phyloP scores from a whole-genome alignment of 2,113 vertebrate genomes.

The Dinomys branickii region DNA sequence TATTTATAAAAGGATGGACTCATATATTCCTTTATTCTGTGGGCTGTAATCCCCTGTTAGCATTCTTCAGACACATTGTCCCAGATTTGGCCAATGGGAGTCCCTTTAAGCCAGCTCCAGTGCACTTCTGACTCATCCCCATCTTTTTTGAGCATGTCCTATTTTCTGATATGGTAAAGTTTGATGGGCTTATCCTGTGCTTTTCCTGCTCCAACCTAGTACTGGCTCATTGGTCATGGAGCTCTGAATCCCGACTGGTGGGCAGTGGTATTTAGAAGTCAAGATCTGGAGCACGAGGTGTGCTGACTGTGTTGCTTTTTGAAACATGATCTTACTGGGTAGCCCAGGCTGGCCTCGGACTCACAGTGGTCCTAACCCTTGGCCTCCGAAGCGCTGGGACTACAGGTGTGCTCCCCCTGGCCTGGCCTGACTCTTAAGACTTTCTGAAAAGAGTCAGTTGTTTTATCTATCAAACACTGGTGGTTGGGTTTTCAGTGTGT shows the following conservation, averaged over 20 bases:
- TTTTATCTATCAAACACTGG: neutral
- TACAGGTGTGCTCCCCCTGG: neutral
- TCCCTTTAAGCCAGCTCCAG: neutral
- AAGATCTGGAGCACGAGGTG: neutral
- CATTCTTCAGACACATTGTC: neutral
- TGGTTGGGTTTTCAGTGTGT: neutral
- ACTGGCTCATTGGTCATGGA: neutral
- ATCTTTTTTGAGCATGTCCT: neutral
- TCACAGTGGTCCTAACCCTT: neutral
- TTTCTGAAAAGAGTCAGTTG: neutral
- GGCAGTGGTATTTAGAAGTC: neutral
- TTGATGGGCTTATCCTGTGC: neutral
- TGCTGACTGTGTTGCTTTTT: neutral
- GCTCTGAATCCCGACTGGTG: neutral
- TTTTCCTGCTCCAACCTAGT: neutral
- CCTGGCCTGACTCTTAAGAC: neutral
- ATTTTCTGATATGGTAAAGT: neutral
- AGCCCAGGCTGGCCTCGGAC: neutral
- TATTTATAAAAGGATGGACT: neutral
- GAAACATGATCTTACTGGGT: neutral
- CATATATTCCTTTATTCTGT: neutral
- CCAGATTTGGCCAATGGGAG: neutral
- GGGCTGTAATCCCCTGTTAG: neutral
- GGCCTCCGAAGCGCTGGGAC: neutral
- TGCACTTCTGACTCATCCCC: neutral